A percentile compares a stretch with the other conserved stretches of the same genome.
Conservation (phyloP, 2,888 invertebrate species). For the Acleris holmiana region DNA sequence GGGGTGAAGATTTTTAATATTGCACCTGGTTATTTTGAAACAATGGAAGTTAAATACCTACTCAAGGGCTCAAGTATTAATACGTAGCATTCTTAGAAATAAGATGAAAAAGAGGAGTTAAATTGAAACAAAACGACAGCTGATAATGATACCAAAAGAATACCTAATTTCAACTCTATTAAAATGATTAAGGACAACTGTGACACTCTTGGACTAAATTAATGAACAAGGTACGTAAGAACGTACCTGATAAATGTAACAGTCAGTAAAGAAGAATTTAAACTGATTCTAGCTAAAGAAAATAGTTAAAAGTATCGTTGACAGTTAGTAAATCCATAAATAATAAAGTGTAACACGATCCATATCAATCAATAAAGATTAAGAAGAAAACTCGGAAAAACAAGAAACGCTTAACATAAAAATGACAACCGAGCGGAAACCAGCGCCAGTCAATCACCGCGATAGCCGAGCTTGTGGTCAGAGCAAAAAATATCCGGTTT, state of each 20-base stretch:
- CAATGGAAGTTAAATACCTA: slow-evolving; percentile 40
- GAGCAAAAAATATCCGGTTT: slow-evolving; percentile 63
- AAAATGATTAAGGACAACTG: too few species aligned
- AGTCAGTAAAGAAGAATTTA: too few species aligned
- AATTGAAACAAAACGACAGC: too few species aligned
- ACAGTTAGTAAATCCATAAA: neutral
- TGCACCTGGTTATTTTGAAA: slow-evolving; percentile 56
- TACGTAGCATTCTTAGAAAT: too few species aligned
- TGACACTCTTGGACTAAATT: too few species aligned
- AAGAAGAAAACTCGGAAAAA: slow-evolving; percentile 33
- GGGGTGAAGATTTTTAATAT: slow-evolving; percentile 60
- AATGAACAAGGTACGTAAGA: too few species aligned
- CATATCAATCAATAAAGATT: slow-evolving; percentile 14
- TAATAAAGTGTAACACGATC: slow-evolving; percentile 4
- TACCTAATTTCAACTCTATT: too few species aligned
- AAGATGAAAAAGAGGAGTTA: too few species aligned
- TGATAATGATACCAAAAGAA: too few species aligned
- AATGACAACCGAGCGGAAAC: slow-evolving; percentile 30
- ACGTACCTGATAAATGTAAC: too few species aligned
- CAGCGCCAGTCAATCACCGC: slow-evolving; percentile 33
- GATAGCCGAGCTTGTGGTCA: slow-evolving; percentile 52
- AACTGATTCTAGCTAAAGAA: neutral
- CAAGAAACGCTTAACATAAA: slow-evolving; percentile 25
- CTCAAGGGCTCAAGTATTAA: too few species aligned
- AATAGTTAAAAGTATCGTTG: neutral